Evolutionary conservation across 2,888 invertebrate genomes (phyloP).

Genomic region (Tiliacea citrago): DNA sequence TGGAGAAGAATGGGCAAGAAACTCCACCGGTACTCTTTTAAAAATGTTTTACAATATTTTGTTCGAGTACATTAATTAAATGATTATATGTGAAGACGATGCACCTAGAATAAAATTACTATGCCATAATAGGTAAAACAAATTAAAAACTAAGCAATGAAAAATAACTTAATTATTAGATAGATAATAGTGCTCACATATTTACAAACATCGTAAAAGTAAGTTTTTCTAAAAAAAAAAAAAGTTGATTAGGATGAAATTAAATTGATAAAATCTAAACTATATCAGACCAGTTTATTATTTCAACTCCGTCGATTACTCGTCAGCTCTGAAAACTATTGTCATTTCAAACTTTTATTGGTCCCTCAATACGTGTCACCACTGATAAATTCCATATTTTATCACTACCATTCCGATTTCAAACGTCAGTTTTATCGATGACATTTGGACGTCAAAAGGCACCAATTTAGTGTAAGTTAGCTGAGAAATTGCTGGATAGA

Average conservation of each 20-base stretch:
- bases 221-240: too few relatives aligned
- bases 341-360: conserved; percentile 30
- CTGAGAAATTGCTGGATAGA: conserved; percentile 34
- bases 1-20: too few relatives aligned
- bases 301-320: background rate
- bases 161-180: too few relatives aligned
- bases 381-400: conserved; percentile 35
- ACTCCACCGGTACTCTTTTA: too few relatives aligned
- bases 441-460: conserved; percentile 26
- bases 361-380: conserved; percentile 10
- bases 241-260: background rate
- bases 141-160: too few relatives aligned
- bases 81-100: too few relatives aligned
- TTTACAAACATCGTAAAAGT: too few relatives aligned
- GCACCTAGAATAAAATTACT: too few relatives aligned
- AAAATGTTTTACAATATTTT: too few relatives aligned
- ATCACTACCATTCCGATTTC: conserved; percentile 37
- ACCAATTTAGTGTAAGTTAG: conserved; percentile 43
- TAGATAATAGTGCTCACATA: too few relatives aligned
- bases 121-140: too few relatives aligned
- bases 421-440: conserved; percentile 48
- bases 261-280: background rate
- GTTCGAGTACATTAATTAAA: too few relatives aligned
- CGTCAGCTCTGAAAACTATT: conserved; percentile 7
- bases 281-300: background rate